phyloP scores from a whole-genome alignment of 2,113 vertebrate species.

The Onychostoma macrolepis region DNA sequence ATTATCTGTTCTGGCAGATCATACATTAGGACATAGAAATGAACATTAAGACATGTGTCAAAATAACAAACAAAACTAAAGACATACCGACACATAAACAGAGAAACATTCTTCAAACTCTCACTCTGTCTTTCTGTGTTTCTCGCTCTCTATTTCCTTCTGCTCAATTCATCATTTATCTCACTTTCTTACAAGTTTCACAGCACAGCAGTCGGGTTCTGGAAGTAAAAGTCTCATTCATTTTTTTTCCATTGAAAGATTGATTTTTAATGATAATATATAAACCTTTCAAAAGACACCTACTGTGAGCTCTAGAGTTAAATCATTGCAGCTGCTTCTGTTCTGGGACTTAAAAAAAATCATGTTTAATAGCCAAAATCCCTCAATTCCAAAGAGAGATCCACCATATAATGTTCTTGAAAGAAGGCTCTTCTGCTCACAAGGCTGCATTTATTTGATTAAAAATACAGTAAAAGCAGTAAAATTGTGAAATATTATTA shows the following conservation, averaged over 20 bases:
- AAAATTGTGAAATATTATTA: neutral
- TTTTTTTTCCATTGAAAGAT: neutral
- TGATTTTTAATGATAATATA: conserved; percentile 11
- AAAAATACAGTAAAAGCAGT: neutral
- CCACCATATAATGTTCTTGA: neutral
- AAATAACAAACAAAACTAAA: neutral
- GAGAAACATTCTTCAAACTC: neutral
- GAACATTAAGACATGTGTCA: neutral
- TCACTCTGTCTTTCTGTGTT: neutral
- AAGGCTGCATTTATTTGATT: neutral
- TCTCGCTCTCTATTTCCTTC: neutral
- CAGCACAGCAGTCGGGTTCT: neutral
- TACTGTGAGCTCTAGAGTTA: neutral
- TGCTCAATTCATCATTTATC: neutral
- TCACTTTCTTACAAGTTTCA: neutral
- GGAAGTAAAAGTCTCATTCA: neutral
- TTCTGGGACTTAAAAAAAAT: neutral
- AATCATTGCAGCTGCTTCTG: neutral
- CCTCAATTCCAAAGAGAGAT: neutral
- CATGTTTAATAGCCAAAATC: neutral
- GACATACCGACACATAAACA: neutral
- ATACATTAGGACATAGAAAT: neutral
- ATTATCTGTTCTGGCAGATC: neutral
- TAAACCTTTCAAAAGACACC: neutral
- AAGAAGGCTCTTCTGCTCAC: neutral